These are phyloP conservation scores for Cybosia mesomella DNA, from an alignment of 2,888 invertebrate species.

Conservation along the genomic window DNA sequence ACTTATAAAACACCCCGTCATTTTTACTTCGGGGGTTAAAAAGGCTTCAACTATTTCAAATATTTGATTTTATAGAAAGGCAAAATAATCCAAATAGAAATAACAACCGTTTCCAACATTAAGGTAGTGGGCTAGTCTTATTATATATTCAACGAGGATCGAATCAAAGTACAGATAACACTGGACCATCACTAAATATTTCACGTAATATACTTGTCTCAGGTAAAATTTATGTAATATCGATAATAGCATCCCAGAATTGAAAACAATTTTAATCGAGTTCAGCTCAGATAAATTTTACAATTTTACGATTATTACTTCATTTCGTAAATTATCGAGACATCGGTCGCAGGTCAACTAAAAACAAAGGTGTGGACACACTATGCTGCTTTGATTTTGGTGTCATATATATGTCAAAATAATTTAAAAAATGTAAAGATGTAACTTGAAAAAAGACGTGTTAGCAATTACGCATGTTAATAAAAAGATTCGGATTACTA, in stretches of 20 bases:
- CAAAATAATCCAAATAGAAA: neutral
- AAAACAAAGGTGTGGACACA: conserved; percentile 19
- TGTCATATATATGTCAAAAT: neutral
- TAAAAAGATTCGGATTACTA: neutral
- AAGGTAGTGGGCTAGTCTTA: neutral
- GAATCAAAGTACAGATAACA: conserved; percentile 13
- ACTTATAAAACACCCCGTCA: too few relatives aligned
- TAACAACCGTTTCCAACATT: neutral
- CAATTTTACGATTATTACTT: conserved; percentile 41
- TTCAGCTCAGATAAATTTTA: conserved; percentile 37
- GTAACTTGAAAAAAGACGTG: too few relatives aligned
- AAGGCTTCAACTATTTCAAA: too few relatives aligned
- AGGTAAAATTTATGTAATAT: conserved; percentile 37
- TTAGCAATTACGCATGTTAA: too few relatives aligned
- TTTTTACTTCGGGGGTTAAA: too few relatives aligned
- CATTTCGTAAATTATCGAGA: conserved; percentile 30
- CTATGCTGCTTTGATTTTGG: neutral
- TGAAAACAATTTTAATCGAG: conserved; percentile 46
- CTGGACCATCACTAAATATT: conserved; percentile 23
- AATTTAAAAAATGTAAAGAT: neutral
- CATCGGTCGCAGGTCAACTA: conserved; percentile 25
- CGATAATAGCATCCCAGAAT: conserved; percentile 45
- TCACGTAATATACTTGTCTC: conserved; percentile 22
- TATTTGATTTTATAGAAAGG: neutral
- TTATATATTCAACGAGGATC: neutral